A percentile compares a stretch with the other conserved stretches of the same genome.
These are phyloP conservation scores for Rousettus leschenaultii DNA, from an alignment of 2,113 vertebrate species.

Conservation along the genomic window DNA sequence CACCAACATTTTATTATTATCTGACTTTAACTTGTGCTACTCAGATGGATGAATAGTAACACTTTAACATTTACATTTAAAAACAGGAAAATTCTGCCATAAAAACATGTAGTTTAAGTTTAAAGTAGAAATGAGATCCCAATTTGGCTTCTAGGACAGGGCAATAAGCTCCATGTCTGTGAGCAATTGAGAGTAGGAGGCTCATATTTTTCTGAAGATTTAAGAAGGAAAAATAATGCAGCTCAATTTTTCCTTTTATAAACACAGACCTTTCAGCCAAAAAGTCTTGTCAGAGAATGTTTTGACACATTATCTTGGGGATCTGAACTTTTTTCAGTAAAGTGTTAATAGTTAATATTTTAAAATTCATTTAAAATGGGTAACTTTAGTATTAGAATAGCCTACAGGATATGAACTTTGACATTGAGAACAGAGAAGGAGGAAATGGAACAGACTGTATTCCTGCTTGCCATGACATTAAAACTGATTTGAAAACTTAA, in stretches of 20 bases:
- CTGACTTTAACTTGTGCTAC: slow-evolving; percentile 41
- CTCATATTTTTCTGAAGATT: slow-evolving; percentile 9
- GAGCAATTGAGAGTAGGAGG: background rate
- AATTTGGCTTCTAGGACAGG: background rate
- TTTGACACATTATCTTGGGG: slow-evolving; percentile 14
- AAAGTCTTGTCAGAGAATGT: background rate
- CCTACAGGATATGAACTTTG: background rate
- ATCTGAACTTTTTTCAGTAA: slow-evolving; percentile 13
- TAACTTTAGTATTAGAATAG: background rate
- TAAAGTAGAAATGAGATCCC: slow-evolving; percentile 11
- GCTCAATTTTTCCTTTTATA: background rate
- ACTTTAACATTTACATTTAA: slow-evolving; percentile 20
- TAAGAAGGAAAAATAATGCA: background rate
- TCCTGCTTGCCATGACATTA: background rate
- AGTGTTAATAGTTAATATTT: slow-evolving; percentile 35
- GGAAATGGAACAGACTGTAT: background rate
- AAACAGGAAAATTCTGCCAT: background rate
- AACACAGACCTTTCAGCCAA: background rate
- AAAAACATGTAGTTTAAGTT: background rate
- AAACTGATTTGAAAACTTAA: background rate
- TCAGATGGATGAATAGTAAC: background rate
- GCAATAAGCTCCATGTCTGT: background rate
- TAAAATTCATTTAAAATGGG: background rate
- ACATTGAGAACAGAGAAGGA: background rate
- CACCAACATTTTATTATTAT: background rate